These are phyloP conservation scores for Lophura nycthemera DNA, from an alignment of 2,113 vertebrate genomes.

Conservation along the genomic window DNA sequence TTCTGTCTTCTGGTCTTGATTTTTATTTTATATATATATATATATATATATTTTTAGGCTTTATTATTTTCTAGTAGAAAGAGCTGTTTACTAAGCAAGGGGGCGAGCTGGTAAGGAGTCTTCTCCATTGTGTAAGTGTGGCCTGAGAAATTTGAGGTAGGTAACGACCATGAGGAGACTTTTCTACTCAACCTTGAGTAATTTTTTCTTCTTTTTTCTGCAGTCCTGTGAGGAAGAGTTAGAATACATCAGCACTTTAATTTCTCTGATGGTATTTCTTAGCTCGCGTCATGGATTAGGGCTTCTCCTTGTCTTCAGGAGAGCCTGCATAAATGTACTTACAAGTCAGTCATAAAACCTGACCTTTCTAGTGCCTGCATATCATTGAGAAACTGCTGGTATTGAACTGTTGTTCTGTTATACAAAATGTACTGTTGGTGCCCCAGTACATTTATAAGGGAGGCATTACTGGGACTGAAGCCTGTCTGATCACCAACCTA, in stretches of 20 bases:
- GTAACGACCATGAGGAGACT: neutral
- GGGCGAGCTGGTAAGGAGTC: neutral
- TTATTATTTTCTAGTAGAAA: neutral
- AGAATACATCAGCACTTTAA: neutral
- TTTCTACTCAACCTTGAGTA: neutral
- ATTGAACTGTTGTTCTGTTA: too few species aligned
- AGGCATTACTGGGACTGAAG: neutral
- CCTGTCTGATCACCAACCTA: neutral
- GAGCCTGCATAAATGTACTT: neutral
- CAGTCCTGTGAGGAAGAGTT: neutral
- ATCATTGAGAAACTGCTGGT: neutral
- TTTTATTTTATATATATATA: neutral
- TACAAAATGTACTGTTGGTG: neutral
- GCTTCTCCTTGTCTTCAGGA: neutral
- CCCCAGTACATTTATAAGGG: neutral
- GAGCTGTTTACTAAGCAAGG: neutral
- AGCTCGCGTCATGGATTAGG: neutral
- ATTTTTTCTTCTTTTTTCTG: neutral
- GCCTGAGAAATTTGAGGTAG: neutral
- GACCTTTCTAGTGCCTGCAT: neutral
- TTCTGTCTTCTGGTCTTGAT: neutral
- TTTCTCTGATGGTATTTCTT: neutral
- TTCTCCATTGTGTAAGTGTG: neutral
- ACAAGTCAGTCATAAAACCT: neutral
- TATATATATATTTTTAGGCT: neutral